Evolutionary conservation across 2,888 invertebrate genomes (phyloP).

Genomic region (Caenorhabditis japonica): DNA sequence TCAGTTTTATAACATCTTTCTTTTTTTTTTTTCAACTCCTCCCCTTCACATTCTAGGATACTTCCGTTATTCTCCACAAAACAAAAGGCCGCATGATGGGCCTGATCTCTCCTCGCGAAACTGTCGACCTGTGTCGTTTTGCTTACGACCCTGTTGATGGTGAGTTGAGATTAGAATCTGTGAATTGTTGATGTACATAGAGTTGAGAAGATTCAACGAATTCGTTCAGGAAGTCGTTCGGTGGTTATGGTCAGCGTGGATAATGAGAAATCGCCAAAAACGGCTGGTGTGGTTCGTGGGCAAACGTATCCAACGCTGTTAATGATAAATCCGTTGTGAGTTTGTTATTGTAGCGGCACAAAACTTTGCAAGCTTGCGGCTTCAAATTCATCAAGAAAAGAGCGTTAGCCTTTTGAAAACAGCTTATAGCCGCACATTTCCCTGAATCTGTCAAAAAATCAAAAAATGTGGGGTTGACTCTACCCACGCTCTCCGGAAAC

Average conservation of each 20-base stretch:
- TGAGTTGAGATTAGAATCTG: background rate
- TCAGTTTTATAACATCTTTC: slow-evolving; percentile 26
- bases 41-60: slow-evolving; percentile 39
- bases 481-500: too few relatives aligned
- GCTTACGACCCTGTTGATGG: slow-evolving; percentile 52
- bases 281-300: slow-evolving; percentile 51
- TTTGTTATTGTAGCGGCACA: too few relatives aligned
- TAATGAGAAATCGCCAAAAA: slow-evolving; percentile 41
- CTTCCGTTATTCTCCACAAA: slow-evolving; percentile 57
- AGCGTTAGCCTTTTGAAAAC: too few relatives aligned
- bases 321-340: slow-evolving; percentile 56
- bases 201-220: background rate
- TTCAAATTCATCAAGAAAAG: too few relatives aligned
- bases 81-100: slow-evolving; percentile 60
- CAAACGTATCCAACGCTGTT: slow-evolving; percentile 58
- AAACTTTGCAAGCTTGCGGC: too few relatives aligned
- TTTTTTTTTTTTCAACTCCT: background rate
- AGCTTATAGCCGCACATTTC: too few relatives aligned
- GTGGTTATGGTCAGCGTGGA: slow-evolving; percentile 61
- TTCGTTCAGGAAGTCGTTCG: slow-evolving; percentile 50
- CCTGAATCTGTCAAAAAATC: too few relatives aligned
- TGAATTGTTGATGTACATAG: too few relatives aligned
- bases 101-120: slow-evolving; percentile 54
- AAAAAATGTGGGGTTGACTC: too few relatives aligned
- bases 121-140: slow-evolving; percentile 57